These are phyloP conservation scores for Cotesia glomerata DNA, from an alignment of 1,140 invertebrate species.

Conservation along the genomic window DNA sequence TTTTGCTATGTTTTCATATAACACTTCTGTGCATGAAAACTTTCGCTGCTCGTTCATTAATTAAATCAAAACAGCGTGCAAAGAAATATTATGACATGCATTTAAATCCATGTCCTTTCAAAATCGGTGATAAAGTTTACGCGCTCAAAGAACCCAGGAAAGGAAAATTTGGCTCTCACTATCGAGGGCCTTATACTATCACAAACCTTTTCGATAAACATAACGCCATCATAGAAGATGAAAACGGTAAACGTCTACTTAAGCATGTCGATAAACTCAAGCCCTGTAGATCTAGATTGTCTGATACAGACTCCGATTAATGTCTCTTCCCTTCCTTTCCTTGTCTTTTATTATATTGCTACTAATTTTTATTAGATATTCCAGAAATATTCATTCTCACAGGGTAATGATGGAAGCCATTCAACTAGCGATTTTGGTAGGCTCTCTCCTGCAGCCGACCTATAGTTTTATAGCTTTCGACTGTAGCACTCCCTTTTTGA, in stretches of 20 bases:
- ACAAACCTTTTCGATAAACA: conserved; percentile 5
- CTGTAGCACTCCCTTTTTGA: neutral
- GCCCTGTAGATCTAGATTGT: neutral
- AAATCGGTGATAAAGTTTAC: no score
- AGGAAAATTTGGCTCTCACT: conserved; percentile 13
- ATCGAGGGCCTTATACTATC: conserved; percentile 14
- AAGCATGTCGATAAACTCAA: conserved; percentile 27
- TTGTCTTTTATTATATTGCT: no score
- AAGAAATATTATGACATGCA: no score
- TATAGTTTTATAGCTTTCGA: conserved; percentile 6
- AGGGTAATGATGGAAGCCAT: neutral
- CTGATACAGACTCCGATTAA: neutral
- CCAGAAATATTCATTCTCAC: no score
- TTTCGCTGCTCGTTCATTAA: no score
- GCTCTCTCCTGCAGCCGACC: no score
- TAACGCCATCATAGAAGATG: conserved; percentile 10
- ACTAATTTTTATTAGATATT: no score
- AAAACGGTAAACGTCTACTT: neutral
- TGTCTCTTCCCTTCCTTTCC: no score
- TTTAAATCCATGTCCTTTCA: no score
- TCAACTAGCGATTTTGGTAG: no score
- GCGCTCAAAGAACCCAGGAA: no score
- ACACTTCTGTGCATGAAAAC: conserved; percentile 39
- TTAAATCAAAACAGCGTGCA: no score
- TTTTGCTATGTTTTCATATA: conserved; percentile 10